Percentiles rank a stretch among this genome's conserved stretches.
These are phyloP conservation scores for Rhinatrema bivittatum DNA, from an alignment of 2,797 vertebrate genomes.

Conservation along the genomic window DNA sequence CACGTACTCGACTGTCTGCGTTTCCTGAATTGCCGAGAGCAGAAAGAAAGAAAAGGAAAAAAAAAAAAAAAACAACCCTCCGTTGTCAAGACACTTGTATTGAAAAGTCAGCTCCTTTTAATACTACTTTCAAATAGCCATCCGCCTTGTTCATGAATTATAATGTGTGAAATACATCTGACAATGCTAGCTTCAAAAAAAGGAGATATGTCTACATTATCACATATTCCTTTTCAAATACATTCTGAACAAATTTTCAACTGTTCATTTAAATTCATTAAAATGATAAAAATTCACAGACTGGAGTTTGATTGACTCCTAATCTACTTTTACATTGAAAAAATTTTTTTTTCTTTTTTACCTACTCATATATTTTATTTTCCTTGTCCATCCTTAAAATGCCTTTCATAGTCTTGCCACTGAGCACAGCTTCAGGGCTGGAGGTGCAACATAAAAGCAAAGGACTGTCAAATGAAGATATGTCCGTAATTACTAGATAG, in stretches of 20 bases:
- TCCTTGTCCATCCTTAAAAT: slow-evolving; percentile 33
- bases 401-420: slow-evolving; percentile 36
- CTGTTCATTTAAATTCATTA: slow-evolving; percentile 72
- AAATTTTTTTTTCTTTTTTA: slow-evolving; percentile 50
- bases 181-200: slow-evolving; percentile 63
- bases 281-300: slow-evolving; percentile 68
- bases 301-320: slow-evolving; percentile 67
- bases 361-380: slow-evolving; percentile 13
- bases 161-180: slow-evolving; percentile 73
- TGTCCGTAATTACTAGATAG: no score
- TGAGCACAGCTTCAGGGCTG: slow-evolving; percentile 35
- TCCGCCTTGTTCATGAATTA: slow-evolving; percentile 75
- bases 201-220: slow-evolving; percentile 67
- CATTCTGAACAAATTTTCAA: slow-evolving; percentile 73
- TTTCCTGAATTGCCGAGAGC: slow-evolving; percentile 66
- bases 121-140: slow-evolving; percentile 81
- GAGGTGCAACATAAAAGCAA: no score
- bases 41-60: no score
- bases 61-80: no score
- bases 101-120: slow-evolving; percentile 77
- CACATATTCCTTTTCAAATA: slow-evolving; percentile 76
- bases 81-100: slow-evolving; percentile 76
- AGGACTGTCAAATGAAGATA: no score
- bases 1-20: slow-evolving; percentile 66
- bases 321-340: slow-evolving; percentile 74